Base-by-base conservation (phyloP, 2,113 vertebrate species). In the Thymallus thymallus region DNA sequence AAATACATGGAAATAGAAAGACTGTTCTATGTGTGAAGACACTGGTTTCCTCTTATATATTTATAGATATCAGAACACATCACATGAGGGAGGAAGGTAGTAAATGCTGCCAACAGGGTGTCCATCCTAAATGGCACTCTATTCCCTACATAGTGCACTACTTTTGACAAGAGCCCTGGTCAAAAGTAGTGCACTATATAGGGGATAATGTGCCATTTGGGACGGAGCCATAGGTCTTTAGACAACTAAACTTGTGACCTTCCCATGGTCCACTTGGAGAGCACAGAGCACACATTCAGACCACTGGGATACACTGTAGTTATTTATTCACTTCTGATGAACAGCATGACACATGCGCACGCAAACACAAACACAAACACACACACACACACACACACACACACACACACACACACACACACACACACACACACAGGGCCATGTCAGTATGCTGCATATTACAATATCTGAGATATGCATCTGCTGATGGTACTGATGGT, bases 241-340 rank as follows among this genome's bases (percentile, higher is more conserved):
- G 80, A 81, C 79, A 20, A 69, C 73, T 80, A 72, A 72, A 86
- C 85, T 84, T 73, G 76, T 88, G 86, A 88, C 77, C 86, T 76
- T 26, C 0, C 1, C 35, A 56, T 65, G 68, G 62, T 24, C 18
- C 10, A 6, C 18, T 60, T 73, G 62, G 74, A 74, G 76, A 81
- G 32, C 76, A 76, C 62, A 78, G 55, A 74, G 69, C 68, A 65
- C 55, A 71, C 35, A 71, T 41, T 26, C 63, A 81, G 76, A 23
- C 18, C 58, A 60, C 48, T 51, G 16, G 48, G 48, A 51, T 51
- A 16, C 18, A 51, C 48, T 51, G 48, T 3, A 51, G 4, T 16
- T 18, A 18, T 18, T 51, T 18, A 18, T 18, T 51, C 14, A 51
- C 48, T 51, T 4, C 48, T 18, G 48, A 51, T 16, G 16, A 51